Evolutionary conservation across 1,140 invertebrate genomes (phyloP), one percentile per base, ranked within the genome.

Genomic region (Adelges cooleyi): DNA sequence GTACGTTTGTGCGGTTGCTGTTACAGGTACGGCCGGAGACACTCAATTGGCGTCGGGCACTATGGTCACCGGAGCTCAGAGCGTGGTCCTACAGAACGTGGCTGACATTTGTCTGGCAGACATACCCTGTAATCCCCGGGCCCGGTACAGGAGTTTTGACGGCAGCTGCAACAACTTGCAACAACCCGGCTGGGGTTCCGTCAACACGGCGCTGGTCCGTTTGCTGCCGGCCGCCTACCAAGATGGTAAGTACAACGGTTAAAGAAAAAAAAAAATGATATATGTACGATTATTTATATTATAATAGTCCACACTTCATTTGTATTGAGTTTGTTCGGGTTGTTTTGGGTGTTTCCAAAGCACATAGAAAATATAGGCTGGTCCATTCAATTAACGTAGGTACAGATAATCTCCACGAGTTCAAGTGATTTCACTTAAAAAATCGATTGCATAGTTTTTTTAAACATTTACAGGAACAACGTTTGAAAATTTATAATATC

Each of bases 161-260:
- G 87, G 86, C 6, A 82, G 82, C 17, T 90, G 87, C 72, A 90
- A 90, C 72, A 86, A 89, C 71, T 72, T 81, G 0, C 70, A 76
- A 13, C 71, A 83, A 20, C 78, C 77, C 1, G 77, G 76, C 27
- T 79, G 76, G 76, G 82, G 82, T 3, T 75, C 79, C 69, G 73
- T 78, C 2, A 78, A 80, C 13, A 81, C 78, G 13, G 79, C 78
- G 3, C 80, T 83, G 69, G 79, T 79, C 54, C 73, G 86, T 66
- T 73, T 88, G 36, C 71, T 88, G 36, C 79, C 80, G 56, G 79
- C 86, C 2, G 78, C 76, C 69, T 88, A 87, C 72, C 75, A 77
- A 42, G 84, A 88, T 73, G 84, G 83, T 79, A 73, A 65, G 62
- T 59, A 18, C n/a, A n/a, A n/a, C n/a, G n/a, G n/a, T n/a, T n/a